phyloP scores from a whole-genome alignment of 2,888 invertebrate genomes.

The Fabriciana adippe region DNA sequence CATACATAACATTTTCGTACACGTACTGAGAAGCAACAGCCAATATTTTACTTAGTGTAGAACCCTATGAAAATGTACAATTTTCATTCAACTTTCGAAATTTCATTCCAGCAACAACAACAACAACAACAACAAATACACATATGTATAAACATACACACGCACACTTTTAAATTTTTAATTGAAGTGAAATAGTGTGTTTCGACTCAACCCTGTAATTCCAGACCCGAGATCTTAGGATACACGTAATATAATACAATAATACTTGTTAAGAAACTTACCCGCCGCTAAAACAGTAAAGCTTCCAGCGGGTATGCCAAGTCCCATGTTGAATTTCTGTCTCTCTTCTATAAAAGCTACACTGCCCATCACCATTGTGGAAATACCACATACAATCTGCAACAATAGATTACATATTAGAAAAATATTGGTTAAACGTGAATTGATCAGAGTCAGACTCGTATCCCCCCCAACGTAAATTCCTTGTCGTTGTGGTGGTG shows the following conservation, averaged over 20 bases:
- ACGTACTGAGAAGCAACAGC: too few species aligned
- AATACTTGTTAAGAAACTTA: constrained; percentile 43
- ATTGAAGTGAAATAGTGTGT: too few species aligned
- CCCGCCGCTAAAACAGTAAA: constrained; percentile 83
- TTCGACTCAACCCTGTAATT: not conserved
- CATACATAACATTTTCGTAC: too few species aligned
- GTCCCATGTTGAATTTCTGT: constrained; percentile 83
- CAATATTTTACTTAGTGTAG: too few species aligned
- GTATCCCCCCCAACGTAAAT: too few species aligned
- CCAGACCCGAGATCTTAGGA: not conserved
- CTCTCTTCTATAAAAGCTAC: constrained; percentile 84
- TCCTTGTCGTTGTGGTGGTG: too few species aligned
- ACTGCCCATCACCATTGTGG: constrained; percentile 84
- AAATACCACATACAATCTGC: constrained; percentile 84
- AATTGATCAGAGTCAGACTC: not conserved
- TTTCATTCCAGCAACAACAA: too few species aligned
- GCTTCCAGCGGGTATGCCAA: constrained; percentile 83
- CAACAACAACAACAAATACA: too few species aligned
- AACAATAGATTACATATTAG: constrained; percentile 41
- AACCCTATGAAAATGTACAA: too few species aligned
- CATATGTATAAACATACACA: too few species aligned
- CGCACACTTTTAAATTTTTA: too few species aligned
- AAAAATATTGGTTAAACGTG: not conserved
- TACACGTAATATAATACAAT: not conserved
- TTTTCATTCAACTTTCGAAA: too few species aligned